Base-by-base conservation (phyloP, 2,113 vertebrate species). In the Eretmochelys imbricata region DNA sequence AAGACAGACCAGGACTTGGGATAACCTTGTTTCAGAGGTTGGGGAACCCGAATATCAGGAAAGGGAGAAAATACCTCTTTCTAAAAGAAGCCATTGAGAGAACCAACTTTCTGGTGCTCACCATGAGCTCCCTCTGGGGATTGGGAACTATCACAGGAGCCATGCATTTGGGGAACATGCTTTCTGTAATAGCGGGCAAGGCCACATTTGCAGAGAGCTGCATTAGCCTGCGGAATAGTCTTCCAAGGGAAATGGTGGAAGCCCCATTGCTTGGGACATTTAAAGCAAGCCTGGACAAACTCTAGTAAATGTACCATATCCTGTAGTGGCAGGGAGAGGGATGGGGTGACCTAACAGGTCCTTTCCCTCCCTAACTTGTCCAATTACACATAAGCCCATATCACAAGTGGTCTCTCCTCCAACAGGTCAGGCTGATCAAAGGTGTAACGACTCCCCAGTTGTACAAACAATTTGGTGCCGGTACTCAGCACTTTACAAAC, bases 131-230 rank as follows among this genome's bases (percentile, higher is more conserved):
- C 17, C 54, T 46, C 89, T 57, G 75, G 25, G 48, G 4, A 48
- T 50, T 65, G 19, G 53, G 27, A 75, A n/a, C 49, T 89, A 38
- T 35, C 27, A 5, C 1, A 76, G 3, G 24, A 0, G 0, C 50
- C 22, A 53, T 65, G 10, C 22, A 17, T 48, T 27, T 78, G 42
- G 42, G 5, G 84, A 31, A 69, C 19, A 76, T 27, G 38, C 72
- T 46, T 46, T 25, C 72, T 46, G 22, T 69, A 76, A 46, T 46
- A 25, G 72, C 13, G 24, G 72, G 72, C 42, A 76, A 46, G 24
- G 25, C 42, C 72, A 48, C 5, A 5, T 46, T 46, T 42, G 72
- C 72, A 11, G 24, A 46, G 72, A 42, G 38, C 5, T 46, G 11
- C n/a, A 24, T 12, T 76, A 76, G 24, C 72, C 24, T 12, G 11